A percentile compares a stretch with the other conserved stretches of the same genome.
These are phyloP conservation scores for Merluccius polli DNA, from an alignment of 2,797 vertebrate species.

Conservation along the genomic window DNA sequence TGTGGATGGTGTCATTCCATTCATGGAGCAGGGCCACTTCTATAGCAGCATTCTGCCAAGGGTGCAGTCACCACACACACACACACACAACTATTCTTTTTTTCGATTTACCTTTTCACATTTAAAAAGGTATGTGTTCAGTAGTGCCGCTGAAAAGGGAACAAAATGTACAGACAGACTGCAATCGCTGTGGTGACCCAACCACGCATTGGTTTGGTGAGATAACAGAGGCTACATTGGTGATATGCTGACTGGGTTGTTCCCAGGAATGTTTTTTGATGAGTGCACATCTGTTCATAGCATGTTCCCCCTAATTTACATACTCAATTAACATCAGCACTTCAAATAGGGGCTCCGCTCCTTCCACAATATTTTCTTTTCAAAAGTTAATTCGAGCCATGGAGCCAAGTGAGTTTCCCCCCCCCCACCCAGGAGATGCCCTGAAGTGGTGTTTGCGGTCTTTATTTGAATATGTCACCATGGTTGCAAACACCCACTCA, in stretches of 20 bases:
- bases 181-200: too few relatives aligned
- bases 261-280: neutral
- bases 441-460: conserved; percentile 20
- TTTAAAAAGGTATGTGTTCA: too few relatives aligned
- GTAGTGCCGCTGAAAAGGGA: too few relatives aligned
- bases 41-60: too few relatives aligned
- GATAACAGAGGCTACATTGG: too few relatives aligned
- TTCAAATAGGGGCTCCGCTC: neutral
- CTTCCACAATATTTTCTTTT: neutral
- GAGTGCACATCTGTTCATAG: neutral
- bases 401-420: neutral
- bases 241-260: neutral
- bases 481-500: conserved; percentile 50
- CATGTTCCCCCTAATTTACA: neutral
- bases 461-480: conserved; percentile 48
- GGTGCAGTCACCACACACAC: neutral
- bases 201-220: too few relatives aligned
- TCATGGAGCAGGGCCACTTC: too few relatives aligned
- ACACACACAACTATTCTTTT: conserved; percentile 9
- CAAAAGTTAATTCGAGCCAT: neutral
- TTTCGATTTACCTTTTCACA: too few relatives aligned
- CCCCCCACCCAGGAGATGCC: neutral
- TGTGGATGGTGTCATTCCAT: too few relatives aligned
- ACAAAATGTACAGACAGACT: too few relatives aligned
- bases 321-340: neutral